phyloP scores from a whole-genome alignment of 2,888 invertebrate genomes.

The Lottia gigantea region DNA sequence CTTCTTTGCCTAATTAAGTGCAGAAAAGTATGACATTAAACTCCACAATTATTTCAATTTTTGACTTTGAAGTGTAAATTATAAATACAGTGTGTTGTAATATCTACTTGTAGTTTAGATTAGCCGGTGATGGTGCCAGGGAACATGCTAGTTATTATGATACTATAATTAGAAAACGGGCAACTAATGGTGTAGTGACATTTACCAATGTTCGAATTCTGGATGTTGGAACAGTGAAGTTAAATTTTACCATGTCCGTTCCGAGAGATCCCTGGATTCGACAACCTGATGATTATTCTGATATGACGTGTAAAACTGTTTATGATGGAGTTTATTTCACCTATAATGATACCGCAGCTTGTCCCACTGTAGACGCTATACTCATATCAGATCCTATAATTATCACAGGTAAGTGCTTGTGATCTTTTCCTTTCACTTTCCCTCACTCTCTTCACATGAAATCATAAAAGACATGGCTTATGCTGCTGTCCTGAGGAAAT shows the following conservation, averaged over 20 bases:
- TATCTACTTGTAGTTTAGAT: conserved; percentile 31
- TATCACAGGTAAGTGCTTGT: conserved; percentile 35
- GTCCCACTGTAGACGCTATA: conserved; percentile 24
- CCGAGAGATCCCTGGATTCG: conserved; percentile 36
- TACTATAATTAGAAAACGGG: conserved; percentile 32
- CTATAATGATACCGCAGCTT: conserved; percentile 26
- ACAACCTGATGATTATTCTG: conserved; percentile 36
- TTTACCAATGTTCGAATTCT: conserved; percentile 35
- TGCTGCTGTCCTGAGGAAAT: background rate
- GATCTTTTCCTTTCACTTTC: no score
- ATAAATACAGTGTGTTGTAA: background rate
- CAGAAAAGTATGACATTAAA: no score
- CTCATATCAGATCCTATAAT: conserved; percentile 22
- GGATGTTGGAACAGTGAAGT: conserved; percentile 32
- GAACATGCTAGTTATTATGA: conserved; percentile 28
- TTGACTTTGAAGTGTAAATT: background rate
- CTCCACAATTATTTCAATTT: no score
- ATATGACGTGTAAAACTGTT: conserved; percentile 25
- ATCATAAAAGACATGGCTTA: no score
- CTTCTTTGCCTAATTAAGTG: no score
- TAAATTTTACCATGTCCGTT: conserved; percentile 38
- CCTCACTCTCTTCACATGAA: no score
- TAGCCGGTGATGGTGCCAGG: conserved; percentile 31
- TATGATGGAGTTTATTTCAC: conserved; percentile 10
- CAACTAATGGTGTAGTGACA: conserved; percentile 28